Evolutionary conservation across 2,888 invertebrate genomes (phyloP).

Genomic region (Merodon equestris): DNA sequence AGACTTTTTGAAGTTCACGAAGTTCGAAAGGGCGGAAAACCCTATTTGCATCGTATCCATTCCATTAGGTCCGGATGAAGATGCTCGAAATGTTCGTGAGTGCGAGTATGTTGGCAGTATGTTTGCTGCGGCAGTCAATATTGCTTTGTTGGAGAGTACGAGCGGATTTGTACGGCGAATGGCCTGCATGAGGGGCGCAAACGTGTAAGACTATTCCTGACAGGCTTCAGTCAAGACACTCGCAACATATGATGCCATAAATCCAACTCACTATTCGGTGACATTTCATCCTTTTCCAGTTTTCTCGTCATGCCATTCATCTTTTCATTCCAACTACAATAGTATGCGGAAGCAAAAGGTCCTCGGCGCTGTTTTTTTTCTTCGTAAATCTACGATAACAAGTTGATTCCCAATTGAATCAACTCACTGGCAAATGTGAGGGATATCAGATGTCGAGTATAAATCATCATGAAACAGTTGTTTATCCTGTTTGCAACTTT

Average conservation of each 20-base stretch:
- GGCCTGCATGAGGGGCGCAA: neutral
- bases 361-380: constrained; percentile 10
- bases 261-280: no score
- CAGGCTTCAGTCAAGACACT: no score
- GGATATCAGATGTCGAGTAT: constrained; percentile 23
- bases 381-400: constrained; percentile 6
- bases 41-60: constrained; percentile 62
- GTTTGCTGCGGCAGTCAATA: constrained; percentile 7
- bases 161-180: no score
- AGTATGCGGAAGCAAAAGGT: constrained; percentile 8
- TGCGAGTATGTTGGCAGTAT: no score
- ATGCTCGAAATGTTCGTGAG: constrained; percentile 3
- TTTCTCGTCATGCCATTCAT: no score
- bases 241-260: no score
- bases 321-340: neutral
- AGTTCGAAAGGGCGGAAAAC: constrained; percentile 48
- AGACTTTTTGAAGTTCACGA: constrained; percentile 42
- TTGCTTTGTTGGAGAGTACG: neutral
- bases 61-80: constrained; percentile 37
- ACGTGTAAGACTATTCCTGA: no score
- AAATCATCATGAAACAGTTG: constrained; percentile 53
- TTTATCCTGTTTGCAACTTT: constrained; percentile 42
- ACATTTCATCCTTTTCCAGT: no score
- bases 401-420: constrained; percentile 42
- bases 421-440: constrained; percentile 44